These are phyloP conservation scores for Conomelus anceps DNA, from an alignment of 2,888 invertebrate genomes.

Conservation along the genomic window DNA sequence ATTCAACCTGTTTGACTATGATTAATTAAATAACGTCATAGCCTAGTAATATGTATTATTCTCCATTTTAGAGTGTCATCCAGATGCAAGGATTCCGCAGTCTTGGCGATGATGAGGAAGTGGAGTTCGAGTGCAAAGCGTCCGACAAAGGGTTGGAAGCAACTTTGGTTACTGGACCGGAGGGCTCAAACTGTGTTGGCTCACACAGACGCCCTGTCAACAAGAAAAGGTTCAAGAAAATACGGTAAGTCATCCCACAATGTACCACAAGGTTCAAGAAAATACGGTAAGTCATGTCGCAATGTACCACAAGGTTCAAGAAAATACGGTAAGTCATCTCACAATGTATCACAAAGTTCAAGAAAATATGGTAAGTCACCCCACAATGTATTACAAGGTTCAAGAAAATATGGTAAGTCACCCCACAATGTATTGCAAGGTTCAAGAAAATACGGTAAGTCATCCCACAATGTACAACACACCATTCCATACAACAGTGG, in stretches of 20 bases:
- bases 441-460: too few relatives aligned
- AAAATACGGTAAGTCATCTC: background rate
- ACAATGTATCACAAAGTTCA: background rate
- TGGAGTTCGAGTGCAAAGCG: slow-evolving; percentile 78
- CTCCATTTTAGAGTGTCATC: slow-evolving; percentile 70
- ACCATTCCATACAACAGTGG: too few relatives aligned
- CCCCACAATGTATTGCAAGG: too few relatives aligned
- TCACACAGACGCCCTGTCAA: slow-evolving; percentile 73
- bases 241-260: slow-evolving; percentile 59
- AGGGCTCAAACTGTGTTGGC: slow-evolving; percentile 71
- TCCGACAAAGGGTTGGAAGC: slow-evolving; percentile 85
- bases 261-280: background rate
- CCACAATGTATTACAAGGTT: too few relatives aligned
- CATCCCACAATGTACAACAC: too few relatives aligned
- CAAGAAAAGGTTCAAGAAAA: slow-evolving; percentile 76
- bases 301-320: background rate
- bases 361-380: too few relatives aligned
- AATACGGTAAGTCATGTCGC: background rate
- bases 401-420: too few relatives aligned
- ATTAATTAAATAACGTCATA: background rate
- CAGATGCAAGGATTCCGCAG: slow-evolving; percentile 86
- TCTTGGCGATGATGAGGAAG: slow-evolving; percentile 78
- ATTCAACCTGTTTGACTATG: background rate
- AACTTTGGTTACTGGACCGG: slow-evolving; percentile 73
- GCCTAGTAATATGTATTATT: background rate